Evolutionary conservation across 2,888 invertebrate genomes (phyloP).

Genomic region (Agrypnus murinus): DNA sequence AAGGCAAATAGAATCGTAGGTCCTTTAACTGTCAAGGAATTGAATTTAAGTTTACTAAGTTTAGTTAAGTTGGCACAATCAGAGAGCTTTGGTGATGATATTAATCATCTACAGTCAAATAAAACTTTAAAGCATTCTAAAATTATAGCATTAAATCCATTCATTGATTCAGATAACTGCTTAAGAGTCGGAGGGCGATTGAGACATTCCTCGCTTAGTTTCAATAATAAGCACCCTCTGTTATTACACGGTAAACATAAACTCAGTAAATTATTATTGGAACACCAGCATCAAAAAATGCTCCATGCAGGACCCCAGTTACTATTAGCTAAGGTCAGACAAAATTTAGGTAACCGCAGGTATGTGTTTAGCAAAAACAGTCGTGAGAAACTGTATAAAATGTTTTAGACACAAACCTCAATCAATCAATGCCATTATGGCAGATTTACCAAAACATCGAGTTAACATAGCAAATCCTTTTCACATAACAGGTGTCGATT

Average conservation of each 20-base stretch:
- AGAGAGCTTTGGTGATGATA: not conserved
- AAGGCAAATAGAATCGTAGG: not conserved
- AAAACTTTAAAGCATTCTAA: not conserved
- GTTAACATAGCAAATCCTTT: slow-evolving; percentile 27
- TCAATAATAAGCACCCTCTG: not conserved
- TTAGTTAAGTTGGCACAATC: not conserved
- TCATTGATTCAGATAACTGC: not conserved
- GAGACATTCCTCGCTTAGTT: not conserved
- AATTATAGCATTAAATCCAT: not conserved
- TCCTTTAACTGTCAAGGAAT: not conserved
- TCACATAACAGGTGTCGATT: slow-evolving; percentile 19
- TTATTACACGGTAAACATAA: no score
- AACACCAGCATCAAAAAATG: not conserved
- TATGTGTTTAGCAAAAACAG: no score
- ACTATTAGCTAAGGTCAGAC: no score
- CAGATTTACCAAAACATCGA: slow-evolving; percentile 16
- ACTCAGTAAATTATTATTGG: not conserved
- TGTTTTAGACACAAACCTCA: no score
- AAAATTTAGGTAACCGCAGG: not conserved
- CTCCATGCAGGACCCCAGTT: no score
- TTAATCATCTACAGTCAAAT: not conserved
- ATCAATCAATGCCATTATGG: slow-evolving; percentile 1
- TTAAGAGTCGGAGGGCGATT: slow-evolving; percentile 7
- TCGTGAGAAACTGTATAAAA: not conserved
- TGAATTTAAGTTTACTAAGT: not conserved